A percentile compares a stretch with the other conserved stretches of the same genome.
phyloP scores from a whole-genome alignment of 2,113 vertebrate genomes.

The Chloropsis hardwickii region DNA sequence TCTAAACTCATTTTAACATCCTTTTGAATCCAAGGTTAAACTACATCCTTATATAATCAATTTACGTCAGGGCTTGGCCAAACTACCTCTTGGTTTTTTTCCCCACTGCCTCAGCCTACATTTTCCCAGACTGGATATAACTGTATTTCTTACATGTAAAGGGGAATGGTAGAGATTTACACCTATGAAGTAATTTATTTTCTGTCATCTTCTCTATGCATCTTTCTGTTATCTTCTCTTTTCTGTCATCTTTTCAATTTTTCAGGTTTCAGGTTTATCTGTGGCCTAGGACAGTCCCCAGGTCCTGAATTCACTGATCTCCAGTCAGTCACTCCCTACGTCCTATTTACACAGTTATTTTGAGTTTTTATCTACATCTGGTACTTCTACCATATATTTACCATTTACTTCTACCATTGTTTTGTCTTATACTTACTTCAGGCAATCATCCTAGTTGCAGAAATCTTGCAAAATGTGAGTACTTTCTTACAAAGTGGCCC shows the following conservation, averaged over 20 bases:
- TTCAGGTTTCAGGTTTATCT: background rate
- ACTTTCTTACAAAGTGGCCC: background rate
- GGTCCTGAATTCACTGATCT: background rate
- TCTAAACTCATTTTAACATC: background rate
- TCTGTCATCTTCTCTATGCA: background rate
- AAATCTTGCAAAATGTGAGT: background rate
- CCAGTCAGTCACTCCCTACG: background rate
- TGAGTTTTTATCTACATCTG: background rate
- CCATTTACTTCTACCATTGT: background rate
- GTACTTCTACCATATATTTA: background rate
- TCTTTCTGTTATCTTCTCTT: background rate
- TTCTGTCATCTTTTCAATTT: background rate
- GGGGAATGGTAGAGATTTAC: background rate
- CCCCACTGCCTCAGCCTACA: background rate
- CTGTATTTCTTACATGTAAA: background rate
- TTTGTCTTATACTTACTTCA: background rate
- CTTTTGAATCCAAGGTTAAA: background rate
- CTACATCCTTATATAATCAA: background rate
- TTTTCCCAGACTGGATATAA: background rate
- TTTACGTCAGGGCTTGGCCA: background rate
- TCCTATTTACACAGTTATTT: background rate
- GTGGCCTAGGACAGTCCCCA: background rate
- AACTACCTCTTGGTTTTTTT: background rate
- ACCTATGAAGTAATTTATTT: background rate
- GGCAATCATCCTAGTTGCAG: accelerated